Conservation (phyloP, 2,113 vertebrate species). For the Riparia riparia region DNA sequence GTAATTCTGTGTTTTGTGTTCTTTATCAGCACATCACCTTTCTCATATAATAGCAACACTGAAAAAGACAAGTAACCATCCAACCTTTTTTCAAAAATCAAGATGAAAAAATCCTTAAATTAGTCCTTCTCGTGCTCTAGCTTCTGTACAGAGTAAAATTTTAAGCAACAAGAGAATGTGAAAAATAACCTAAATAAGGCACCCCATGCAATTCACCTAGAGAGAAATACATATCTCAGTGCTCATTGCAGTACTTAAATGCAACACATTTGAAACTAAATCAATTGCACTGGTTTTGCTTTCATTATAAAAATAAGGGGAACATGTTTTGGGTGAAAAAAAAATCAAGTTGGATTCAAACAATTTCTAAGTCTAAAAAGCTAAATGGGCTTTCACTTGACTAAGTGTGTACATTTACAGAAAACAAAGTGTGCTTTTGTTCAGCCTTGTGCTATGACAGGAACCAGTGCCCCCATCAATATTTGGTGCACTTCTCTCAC, state of each 20-base stretch:
- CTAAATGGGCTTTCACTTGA: not conserved
- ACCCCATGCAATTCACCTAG: no score
- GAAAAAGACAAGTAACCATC: not conserved
- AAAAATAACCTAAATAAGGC: not conserved
- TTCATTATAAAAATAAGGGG: no score
- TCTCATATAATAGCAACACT: not conserved
- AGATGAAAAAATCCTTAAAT: not conserved
- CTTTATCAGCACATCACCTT: not conserved
- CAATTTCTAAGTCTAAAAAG: no score
- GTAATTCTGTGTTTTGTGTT: not conserved
- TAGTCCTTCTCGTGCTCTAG: not conserved
- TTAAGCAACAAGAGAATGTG: not conserved
- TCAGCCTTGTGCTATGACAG: not conserved
- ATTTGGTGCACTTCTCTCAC: not conserved
- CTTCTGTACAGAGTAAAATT: not conserved
- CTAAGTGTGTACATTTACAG: not conserved
- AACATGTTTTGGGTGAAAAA: no score
- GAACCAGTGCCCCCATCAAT: not conserved
- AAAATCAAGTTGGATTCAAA: no score
- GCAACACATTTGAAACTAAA: no score
- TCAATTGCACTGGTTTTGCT: no score
- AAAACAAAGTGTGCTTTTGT: not conserved
- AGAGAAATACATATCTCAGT: no score
- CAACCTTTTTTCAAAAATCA: not conserved
- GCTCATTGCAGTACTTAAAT: no score